phyloP scores from a whole-genome alignment of 92 coral and sea anemone species.

The Anthopleura xanthogrammica region DNA sequence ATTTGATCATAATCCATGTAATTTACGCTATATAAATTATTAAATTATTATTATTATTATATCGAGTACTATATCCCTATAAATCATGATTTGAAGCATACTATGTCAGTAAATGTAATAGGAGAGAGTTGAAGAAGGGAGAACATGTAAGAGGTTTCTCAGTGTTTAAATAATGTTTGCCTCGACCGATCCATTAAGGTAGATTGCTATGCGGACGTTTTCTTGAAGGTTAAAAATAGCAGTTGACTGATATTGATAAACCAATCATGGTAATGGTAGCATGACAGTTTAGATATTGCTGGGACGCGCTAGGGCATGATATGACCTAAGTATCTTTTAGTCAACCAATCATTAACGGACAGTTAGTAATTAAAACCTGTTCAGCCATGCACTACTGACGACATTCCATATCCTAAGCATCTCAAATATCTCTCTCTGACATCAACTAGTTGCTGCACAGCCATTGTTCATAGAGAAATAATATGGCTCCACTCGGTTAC shows the following conservation, averaged over 20 bases:
- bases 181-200: no score
- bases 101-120: no score
- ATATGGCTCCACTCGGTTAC: not conserved
- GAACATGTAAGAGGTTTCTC: not conserved
- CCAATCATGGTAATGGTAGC: not conserved
- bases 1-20: no score
- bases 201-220: not conserved
- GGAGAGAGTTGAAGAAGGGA: not conserved
- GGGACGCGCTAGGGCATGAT: not conserved
- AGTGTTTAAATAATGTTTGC: no score
- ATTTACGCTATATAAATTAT: no score
- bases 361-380: conserved; percentile 11
- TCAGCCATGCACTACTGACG: not conserved
- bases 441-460: not conserved
- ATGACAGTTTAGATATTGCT: not conserved
- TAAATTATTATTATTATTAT: no score
- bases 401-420: not conserved
- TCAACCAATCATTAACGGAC: conserved; percentile 9
- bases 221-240: not conserved
- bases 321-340: not conserved
- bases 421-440: not conserved
- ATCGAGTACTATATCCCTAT: no score
- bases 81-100: no score
- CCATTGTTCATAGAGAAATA: conserved; percentile 5
- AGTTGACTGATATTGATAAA: not conserved